phyloP scores from a whole-genome alignment of 2,113 vertebrate species.

The Sclerurus mexicanus region DNA sequence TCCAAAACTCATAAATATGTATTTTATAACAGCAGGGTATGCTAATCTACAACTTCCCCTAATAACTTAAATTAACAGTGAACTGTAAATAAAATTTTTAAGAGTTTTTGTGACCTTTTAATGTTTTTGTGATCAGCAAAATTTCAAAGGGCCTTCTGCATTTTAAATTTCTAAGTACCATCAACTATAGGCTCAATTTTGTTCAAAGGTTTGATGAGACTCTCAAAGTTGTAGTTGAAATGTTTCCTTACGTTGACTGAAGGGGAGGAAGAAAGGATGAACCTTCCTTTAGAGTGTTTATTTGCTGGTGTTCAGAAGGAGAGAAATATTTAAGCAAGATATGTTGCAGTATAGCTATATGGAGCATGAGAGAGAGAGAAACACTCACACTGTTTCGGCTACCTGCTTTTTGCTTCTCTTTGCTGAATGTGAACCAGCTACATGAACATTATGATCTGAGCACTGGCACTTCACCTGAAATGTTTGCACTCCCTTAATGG shows the following conservation, averaged over 20 bases:
- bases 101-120: not conserved
- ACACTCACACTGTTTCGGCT: not conserved
- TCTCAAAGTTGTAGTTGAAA: not conserved
- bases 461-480: not conserved
- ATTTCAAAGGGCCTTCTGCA: not conserved
- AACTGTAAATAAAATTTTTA: constrained; percentile 28
- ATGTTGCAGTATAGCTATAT: not conserved
- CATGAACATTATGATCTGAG: not conserved
- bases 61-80: constrained; percentile 7
- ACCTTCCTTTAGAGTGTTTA: not conserved
- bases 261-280: not conserved
- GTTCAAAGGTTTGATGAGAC: not conserved
- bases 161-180: not conserved
- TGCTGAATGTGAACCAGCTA: not conserved
- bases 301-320: not conserved
- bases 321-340: not conserved
- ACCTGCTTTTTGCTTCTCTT: not conserved
- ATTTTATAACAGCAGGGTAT: not conserved
- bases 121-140: not conserved
- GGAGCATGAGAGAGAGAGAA: not conserved
- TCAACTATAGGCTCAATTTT: not conserved
- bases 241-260: not conserved
- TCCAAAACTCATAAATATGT: constrained; percentile 28
- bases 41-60: not conserved
- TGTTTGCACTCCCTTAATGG: fast-evolving